Evolutionary conservation across 2,113 vertebrate species (phyloP).

Genomic region (Eonycteris spelaea): DNA sequence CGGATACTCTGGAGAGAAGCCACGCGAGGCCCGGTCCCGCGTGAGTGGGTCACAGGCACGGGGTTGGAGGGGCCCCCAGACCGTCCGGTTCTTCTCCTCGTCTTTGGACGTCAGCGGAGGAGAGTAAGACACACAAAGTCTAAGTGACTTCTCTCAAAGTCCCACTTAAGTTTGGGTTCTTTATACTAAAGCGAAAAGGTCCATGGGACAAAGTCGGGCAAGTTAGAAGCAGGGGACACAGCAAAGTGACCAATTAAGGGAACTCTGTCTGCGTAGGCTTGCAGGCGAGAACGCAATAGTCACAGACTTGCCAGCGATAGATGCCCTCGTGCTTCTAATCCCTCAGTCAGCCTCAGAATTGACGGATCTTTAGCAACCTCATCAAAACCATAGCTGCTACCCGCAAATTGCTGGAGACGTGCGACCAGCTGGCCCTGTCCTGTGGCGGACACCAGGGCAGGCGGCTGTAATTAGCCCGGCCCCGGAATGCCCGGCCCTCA

Average conservation of each 20-base stretch:
- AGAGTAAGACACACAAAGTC: neutral
- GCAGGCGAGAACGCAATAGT: neutral
- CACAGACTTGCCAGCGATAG: neutral
- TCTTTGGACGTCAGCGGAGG: neutral
- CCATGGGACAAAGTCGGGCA: rapidly evolving
- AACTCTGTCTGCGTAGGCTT: neutral
- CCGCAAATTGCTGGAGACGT: neutral
- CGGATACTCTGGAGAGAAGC: neutral
- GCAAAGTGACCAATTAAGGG: neutral
- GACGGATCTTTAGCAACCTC: neutral
- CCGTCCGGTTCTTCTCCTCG: rapidly evolving
- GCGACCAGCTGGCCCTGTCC: neutral
- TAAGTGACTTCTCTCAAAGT: neutral
- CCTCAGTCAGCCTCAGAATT: neutral
- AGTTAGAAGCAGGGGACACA: neutral
- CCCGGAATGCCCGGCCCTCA: neutral
- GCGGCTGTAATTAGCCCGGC: neutral
- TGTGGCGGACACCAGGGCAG: neutral
- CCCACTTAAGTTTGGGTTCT: neutral
- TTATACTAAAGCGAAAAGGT: neutral
- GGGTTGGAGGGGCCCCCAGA: rapidly evolving
- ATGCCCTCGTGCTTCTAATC: neutral
- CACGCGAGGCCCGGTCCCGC: rapidly evolving
- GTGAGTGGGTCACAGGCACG: rapidly evolving
- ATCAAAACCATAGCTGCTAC: neutral